Evolutionary conservation across 2,888 invertebrate species (phyloP), one percentile per base, ranked within the genome.

Genomic region (Sipha maydis): DNA sequence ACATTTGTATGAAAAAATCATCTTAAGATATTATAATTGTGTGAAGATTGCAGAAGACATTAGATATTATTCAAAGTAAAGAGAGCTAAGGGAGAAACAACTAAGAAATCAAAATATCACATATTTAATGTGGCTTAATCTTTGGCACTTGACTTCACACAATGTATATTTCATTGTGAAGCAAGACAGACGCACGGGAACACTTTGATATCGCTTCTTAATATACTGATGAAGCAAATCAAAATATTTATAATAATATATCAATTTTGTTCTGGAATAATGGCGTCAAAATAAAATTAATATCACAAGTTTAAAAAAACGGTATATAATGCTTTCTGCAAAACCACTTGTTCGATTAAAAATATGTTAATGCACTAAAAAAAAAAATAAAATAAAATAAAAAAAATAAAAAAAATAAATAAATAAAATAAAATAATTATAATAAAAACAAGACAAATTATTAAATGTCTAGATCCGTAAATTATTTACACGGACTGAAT

Each of bases 41-140:
- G 88, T 88, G 80, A 88, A 88, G 41, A 88, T 88, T 88, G 88
- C 88, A 88, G 80, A 88, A 88, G 80, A 88, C 80, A 88, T 88
- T 80, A 88, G 41, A 88, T 88, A 82, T 75, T 71, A 82, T 88
- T 88, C 67, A 82, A 73, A 88, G 54, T 82, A 82, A 75, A 80
- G 61, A 86, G 80, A 80, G 85, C 67, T 77, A 82, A 61, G 28
- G 69, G 85, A 56, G 48, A 34, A 78, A 75, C 75, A 85, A 82
- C 88, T 79, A 86, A 56, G 34, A 69, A 83, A 79, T 76, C 71
- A 79, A 86, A 86, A 71, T 80, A 75, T 82, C 88, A 82, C 80
- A 88, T 67, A 21, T 41, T 61, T 31, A 1, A 88, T 82, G 80
- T 80, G 88, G 61, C 88, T 80, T 82, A 76, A 88, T 88, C 88